phyloP scores from a whole-genome alignment of 2,888 invertebrate species.

The Eristalis arbustorum region DNA sequence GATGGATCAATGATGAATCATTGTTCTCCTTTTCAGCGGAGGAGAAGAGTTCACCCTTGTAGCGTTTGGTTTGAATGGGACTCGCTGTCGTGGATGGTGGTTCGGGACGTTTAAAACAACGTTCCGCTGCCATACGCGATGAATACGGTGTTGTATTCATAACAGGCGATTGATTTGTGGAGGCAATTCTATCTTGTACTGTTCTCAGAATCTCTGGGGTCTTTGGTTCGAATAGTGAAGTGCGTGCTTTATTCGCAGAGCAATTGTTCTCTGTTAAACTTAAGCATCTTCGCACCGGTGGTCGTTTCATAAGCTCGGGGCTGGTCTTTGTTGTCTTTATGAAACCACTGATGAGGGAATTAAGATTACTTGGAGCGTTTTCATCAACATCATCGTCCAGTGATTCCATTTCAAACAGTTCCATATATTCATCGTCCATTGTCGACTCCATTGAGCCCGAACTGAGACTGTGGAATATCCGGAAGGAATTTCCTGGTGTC shows the following conservation, averaged over 20 bases:
- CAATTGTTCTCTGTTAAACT: conserved; percentile 80
- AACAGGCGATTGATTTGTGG: conserved; percentile 58
- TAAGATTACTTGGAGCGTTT: conserved; percentile 82
- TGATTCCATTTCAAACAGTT: conserved; percentile 83
- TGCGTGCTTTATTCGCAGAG: conserved; percentile 77
- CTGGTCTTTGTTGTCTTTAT: conserved; percentile 79
- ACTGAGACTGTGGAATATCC: conserved; percentile 81
- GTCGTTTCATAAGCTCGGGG: conserved; percentile 79
- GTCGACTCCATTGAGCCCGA: conserved; percentile 82
- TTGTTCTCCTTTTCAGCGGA: conserved; percentile 77
- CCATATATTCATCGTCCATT: conserved; percentile 84
- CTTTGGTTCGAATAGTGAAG: conserved; percentile 77
- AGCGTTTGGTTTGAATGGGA: conserved; percentile 79
- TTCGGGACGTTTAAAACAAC: conserved; percentile 85
- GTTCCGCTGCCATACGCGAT: conserved; percentile 68
- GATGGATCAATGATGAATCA: conserved; percentile 40
- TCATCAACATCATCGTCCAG: conserved; percentile 78
- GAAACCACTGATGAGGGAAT: conserved; percentile 82
- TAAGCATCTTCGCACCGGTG: conserved; percentile 81
- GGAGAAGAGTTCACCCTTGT: conserved; percentile 78
- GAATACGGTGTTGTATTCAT: conserved; percentile 71
- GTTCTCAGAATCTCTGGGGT: conserved; percentile 76
- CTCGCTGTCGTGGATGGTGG: conserved; percentile 82
- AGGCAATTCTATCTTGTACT: conserved; percentile 73
- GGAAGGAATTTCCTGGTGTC: conserved; percentile 77